Conservation (phyloP, 2,888 invertebrate species). For the Malachius bipustulatus region DNA sequence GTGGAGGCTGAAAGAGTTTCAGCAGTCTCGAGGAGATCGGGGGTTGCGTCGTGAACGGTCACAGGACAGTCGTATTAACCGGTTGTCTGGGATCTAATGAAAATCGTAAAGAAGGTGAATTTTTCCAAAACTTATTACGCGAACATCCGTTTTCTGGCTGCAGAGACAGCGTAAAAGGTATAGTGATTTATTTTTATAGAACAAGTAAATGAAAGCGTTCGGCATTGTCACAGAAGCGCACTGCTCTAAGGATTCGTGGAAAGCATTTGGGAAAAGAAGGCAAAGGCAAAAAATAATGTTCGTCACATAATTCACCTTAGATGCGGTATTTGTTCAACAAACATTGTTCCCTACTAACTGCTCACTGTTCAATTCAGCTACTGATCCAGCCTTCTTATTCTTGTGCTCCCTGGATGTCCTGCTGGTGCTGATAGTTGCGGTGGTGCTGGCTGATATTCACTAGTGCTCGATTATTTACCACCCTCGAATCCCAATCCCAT, state of each 20-base stretch:
- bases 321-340: conserved; percentile 19
- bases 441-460: too few species aligned
- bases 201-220: conserved; percentile 22
- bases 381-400: too few species aligned
- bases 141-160: conserved; percentile 19
- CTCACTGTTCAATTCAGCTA: too few species aligned
- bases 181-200: conserved; percentile 21
- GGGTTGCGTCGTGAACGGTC: too few species aligned
- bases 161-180: conserved; percentile 17
- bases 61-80: too few species aligned
- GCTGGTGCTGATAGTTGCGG: too few species aligned
- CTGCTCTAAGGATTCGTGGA: too few species aligned
- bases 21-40: too few species aligned
- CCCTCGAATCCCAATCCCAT: too few species aligned
- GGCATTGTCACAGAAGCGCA: conserved; percentile 20
- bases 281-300: conserved; percentile 21
- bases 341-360: conserved; percentile 16
- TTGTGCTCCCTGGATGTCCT: too few species aligned
- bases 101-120: conserved; percentile 2
- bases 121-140: conserved; percentile 15
- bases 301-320: conserved; percentile 22
- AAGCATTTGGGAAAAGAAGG: conserved; percentile 17
- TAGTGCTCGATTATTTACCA: too few species aligned
- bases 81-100: conserved; percentile 2
- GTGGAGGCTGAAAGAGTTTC: too few species aligned